These are phyloP conservation scores for Rhinopithecus roxellana DNA, from an alignment of 2,113 vertebrate genomes.

Conservation along the genomic window DNA sequence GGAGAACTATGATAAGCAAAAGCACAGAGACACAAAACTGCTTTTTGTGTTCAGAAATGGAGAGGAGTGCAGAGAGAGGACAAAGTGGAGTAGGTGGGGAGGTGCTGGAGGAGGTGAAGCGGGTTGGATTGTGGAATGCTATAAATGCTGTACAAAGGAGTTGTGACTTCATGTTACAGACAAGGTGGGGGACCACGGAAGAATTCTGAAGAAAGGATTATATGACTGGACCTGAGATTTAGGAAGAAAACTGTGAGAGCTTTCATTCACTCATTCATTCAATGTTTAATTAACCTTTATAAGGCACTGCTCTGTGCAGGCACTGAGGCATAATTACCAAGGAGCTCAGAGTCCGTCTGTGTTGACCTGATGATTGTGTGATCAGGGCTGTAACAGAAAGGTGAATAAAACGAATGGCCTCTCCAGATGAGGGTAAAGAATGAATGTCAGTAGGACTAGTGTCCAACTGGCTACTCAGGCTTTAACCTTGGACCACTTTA, in stretches of 20 bases:
- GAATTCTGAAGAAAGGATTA: background rate
- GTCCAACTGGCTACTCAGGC: background rate
- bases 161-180: background rate
- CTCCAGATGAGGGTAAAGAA: background rate
- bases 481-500: background rate
- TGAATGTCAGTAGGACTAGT: background rate
- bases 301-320: background rate
- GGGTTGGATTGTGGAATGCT: background rate
- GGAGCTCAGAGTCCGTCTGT: background rate
- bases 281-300: background rate
- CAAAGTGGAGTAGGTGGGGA: background rate
- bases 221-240: background rate
- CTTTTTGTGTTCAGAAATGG: background rate
- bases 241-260: background rate
- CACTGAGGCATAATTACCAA: background rate
- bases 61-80: background rate
- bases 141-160: background rate
- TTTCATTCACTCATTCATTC: background rate
- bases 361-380: background rate
- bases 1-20: background rate
- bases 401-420: background rate
- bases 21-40: background rate
- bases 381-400: background rate
- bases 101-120: background rate
- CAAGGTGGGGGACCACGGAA: background rate